phyloP scores from a whole-genome alignment of 2,113 vertebrate species.

The Poecilia latipinna region DNA sequence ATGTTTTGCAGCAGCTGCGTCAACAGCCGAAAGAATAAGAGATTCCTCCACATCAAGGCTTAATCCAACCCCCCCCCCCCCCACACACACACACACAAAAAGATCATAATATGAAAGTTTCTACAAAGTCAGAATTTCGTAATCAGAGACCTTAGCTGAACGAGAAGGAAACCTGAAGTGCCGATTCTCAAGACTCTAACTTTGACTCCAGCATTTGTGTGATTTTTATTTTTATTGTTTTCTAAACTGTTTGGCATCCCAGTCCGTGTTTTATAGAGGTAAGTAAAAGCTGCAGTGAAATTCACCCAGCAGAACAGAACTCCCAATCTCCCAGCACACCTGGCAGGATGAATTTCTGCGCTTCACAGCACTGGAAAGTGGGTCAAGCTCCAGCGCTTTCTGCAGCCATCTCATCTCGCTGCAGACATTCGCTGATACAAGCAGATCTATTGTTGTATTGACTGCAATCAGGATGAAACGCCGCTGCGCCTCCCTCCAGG shows the following conservation, averaged over 20 bases:
- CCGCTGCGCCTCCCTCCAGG: neutral
- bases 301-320: conserved; percentile 28
- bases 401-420: conserved; percentile 34
- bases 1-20: conserved; percentile 4
- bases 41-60: neutral
- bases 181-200: neutral
- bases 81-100: neutral
- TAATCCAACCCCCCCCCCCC: neutral
- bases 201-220: neutral
- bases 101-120: neutral
- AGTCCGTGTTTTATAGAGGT: neutral
- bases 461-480: conserved; percentile 25
- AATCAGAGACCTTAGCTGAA: neutral
- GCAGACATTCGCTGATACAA: conserved; percentile 43
- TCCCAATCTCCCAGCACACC: conserved; percentile 31
- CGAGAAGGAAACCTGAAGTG: neutral
- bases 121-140: neutral
- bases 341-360: conserved; percentile 37
- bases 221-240: too few species aligned
- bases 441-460: conserved; percentile 52
- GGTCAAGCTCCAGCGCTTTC: conserved; percentile 49
- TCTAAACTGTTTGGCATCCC: neutral
- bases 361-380: conserved; percentile 57
- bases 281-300: neutral
- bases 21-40: neutral